phyloP scores from a whole-genome alignment of 2,888 invertebrate genomes.

The Eudemis profundana region DNA sequence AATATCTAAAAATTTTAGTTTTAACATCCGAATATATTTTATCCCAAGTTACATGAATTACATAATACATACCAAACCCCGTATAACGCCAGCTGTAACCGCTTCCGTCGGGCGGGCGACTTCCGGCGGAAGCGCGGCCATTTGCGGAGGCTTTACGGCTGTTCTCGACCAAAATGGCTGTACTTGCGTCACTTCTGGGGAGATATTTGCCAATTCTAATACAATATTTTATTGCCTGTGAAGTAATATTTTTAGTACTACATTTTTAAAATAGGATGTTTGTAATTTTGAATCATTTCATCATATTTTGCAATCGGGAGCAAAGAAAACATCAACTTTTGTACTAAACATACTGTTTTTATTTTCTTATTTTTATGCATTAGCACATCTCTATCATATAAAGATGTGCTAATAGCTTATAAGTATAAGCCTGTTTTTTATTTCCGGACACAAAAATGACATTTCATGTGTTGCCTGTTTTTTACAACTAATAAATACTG shows the following conservation, averaged over 20 bases:
- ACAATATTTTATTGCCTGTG: conserved; percentile 1
- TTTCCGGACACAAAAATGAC: too few relatives aligned
- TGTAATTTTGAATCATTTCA: too few relatives aligned
- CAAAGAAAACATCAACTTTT: too few relatives aligned
- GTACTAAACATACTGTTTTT: too few relatives aligned
- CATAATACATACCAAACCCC: background rate
- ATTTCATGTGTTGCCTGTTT: too few relatives aligned
- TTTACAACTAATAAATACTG: too few relatives aligned
- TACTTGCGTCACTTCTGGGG: conserved; percentile 9
- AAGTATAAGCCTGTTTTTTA: too few relatives aligned
- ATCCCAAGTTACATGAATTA: background rate
- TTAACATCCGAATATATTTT: background rate
- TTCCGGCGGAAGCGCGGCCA: conserved; percentile 43
- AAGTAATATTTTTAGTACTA: background rate
- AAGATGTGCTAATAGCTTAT: too few relatives aligned
- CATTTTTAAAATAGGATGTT: background rate
- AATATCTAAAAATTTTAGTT: too few relatives aligned
- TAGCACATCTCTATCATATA: too few relatives aligned
- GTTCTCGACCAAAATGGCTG: conserved; percentile 33
- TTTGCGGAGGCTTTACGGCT: conserved; percentile 45
- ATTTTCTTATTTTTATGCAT: too few relatives aligned
- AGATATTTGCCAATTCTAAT: conserved; percentile 23
- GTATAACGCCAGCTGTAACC: background rate
- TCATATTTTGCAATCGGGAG: too few relatives aligned
- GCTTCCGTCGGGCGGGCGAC: conserved; percentile 31